Percentiles rank a stretch among this genome's conserved stretches.
These are phyloP conservation scores for Liopterus haemorrhoidalis DNA, from an alignment of 2,888 invertebrate species.

Conservation along the genomic window DNA sequence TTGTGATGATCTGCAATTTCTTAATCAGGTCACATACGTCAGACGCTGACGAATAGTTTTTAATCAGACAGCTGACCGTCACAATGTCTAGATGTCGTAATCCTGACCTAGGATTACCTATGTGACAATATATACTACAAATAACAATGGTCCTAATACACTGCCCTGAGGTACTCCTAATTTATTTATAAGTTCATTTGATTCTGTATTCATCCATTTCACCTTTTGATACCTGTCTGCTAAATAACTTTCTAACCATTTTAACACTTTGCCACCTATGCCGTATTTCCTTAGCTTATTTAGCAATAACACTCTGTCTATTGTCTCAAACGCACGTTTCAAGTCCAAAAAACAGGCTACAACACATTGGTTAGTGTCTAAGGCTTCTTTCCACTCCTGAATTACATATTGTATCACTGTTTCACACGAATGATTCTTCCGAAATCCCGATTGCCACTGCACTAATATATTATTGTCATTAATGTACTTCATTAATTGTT, in stretches of 20 bases:
- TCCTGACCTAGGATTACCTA: too few relatives aligned
- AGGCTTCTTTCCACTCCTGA: conserved; percentile 1
- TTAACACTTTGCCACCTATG: not conserved
- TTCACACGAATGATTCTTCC: conserved; percentile 1
- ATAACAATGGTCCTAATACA: conserved; percentile 4
- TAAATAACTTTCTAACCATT: conserved; percentile 4
- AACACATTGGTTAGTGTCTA: not conserved
- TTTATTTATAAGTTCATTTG: not conserved
- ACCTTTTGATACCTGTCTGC: conserved; percentile 1
- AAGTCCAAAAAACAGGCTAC: not conserved
- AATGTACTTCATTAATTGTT: too few relatives aligned
- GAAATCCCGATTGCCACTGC: conserved; percentile 6
- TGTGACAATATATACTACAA: conserved; percentile 2
- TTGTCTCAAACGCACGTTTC: conserved; percentile 4
- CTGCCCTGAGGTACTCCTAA: conserved; percentile 1
- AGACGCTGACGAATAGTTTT: too few relatives aligned
- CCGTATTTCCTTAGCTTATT: conserved; percentile 2
- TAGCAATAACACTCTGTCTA: not conserved
- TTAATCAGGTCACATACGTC: too few relatives aligned
- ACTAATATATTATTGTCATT: too few relatives aligned
- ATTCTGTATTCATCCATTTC: not conserved
- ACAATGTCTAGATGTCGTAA: too few relatives aligned
- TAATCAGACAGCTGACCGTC: too few relatives aligned
- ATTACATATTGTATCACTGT: not conserved
- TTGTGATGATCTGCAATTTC: too few relatives aligned